A percentile compares a stretch with the other conserved stretches of the same genome.
These are phyloP conservation scores for Limenitis camilla DNA, from an alignment of 2,888 invertebrate species.

Conservation along the genomic window DNA sequence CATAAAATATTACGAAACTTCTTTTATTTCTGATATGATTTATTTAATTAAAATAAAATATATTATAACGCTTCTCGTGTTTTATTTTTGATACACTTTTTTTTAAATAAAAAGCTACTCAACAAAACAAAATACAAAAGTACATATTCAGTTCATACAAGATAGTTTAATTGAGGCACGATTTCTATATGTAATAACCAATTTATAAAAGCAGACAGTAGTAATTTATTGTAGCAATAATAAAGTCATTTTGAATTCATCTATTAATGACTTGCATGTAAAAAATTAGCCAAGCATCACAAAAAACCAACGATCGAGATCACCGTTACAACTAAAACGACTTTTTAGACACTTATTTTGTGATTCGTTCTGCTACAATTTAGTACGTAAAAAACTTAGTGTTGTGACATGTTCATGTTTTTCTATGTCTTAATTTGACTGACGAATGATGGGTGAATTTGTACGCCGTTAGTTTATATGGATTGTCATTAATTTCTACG, in stretches of 20 bases:
- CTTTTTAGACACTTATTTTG: constrained; percentile 43
- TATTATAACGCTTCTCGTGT: too few relatives aligned
- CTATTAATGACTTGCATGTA: constrained; percentile 33
- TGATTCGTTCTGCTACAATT: constrained; percentile 47
- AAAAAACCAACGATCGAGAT: constrained; percentile 31
- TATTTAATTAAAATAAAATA: too few relatives aligned
- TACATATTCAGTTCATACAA: too few relatives aligned
- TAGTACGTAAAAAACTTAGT: constrained; percentile 28
- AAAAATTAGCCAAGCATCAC: constrained; percentile 37
- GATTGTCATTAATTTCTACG: too few relatives aligned
- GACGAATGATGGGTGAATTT: too few relatives aligned
- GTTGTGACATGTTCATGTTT: constrained; percentile 15
- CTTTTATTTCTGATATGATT: too few relatives aligned
- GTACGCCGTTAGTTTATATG: too few relatives aligned
- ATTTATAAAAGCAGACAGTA: constrained; percentile 6
- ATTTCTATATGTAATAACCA: neutral
- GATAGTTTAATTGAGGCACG: neutral
- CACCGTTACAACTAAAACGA: constrained; percentile 42
- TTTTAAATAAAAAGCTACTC: too few relatives aligned
- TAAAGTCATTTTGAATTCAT: constrained; percentile 23
- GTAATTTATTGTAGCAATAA: constrained; percentile 18
- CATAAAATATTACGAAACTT: too few relatives aligned
- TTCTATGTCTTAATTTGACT: too few relatives aligned
- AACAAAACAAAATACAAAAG: too few relatives aligned
- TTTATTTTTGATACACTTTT: too few relatives aligned